Evolutionary conservation across 2,113 vertebrate species (phyloP), one percentile per base, ranked within the genome.

Genomic region (Colius striatus): DNA sequence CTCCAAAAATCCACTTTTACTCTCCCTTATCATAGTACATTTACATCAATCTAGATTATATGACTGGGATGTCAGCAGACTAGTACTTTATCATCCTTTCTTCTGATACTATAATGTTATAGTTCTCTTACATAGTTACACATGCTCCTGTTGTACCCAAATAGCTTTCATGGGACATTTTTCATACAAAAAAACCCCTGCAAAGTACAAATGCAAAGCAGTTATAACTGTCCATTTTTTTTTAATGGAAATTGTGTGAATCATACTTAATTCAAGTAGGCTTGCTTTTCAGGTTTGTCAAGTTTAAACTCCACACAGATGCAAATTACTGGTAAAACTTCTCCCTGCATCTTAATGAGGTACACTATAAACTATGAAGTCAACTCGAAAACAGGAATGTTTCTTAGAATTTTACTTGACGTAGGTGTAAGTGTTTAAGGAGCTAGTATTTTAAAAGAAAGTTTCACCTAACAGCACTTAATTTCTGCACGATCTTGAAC

Each of bases 1-100:
- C 74, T 94, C 80, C 82, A 95, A 84, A 97, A 96, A 87, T 73
- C 95, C 72, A 97, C 87, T 95, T 97, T 92, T 95, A 94, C 90
- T 96, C 92, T 89, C 97, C 93, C 89, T 96, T 84, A 97, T 96
- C 97, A 96, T 85, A 93, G 82, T 65, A 96, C 92, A 92, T 96
- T 96, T 94, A 97, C 82, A 95, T 92, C 89, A 95, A 93, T 88
- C 84, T 85, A 95, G 92, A 94, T 86, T 89, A 67, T 8, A 5
- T 10, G 45, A 45, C 67, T 74, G 65, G 57, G 79, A 84, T 63
- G 80, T 68, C 76, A 93, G 68, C 73, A 84, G 67, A 55, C 55
- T 58, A 94, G 74, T 51, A 94, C 41, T 57, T 91, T 82, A 74
- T 70, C 43, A 68, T 63, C 23, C 73, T 75, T 84, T 93, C 75